A percentile compares a stretch with the other conserved stretches of the same genome.
Conservation (phyloP, 2,113 vertebrate species). For the Heliornis fulica region DNA sequence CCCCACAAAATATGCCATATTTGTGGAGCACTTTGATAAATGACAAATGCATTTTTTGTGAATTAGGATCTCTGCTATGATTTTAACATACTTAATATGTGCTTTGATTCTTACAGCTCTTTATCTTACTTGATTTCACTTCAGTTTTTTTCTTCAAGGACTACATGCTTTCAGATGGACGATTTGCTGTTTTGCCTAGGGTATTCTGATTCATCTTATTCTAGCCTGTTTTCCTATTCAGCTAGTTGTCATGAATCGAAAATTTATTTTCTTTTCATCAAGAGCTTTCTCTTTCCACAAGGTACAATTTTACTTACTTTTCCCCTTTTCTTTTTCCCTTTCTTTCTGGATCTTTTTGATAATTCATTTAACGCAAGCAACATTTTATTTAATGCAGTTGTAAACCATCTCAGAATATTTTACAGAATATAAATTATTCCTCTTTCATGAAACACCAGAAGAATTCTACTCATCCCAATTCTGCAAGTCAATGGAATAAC, state of each 20-base stretch:
- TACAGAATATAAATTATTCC: not conserved
- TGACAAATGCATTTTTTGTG: slow-evolving; percentile 31
- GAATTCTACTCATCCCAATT: not conserved
- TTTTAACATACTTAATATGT: slow-evolving; percentile 62
- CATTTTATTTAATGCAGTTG: not conserved
- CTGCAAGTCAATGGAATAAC: not conserved
- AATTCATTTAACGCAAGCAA: slow-evolving; percentile 26
- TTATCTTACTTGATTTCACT: slow-evolving; percentile 58
- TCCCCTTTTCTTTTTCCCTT: not conserved
- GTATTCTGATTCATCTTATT: slow-evolving; percentile 72
- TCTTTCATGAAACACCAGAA: not conserved
- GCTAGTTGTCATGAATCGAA: slow-evolving; percentile 37
- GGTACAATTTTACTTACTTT: slow-evolving; percentile 54
- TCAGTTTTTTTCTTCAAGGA: slow-evolving; percentile 61
- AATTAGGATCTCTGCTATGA: slow-evolving; percentile 51
- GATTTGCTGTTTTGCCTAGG: slow-evolving; percentile 61
- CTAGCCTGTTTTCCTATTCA: slow-evolving; percentile 62
- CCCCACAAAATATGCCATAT: not conserved
- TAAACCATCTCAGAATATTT: not conserved
- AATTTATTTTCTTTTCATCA: slow-evolving; percentile 60
- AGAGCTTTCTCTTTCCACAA: slow-evolving; percentile 25
- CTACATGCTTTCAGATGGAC: slow-evolving; percentile 34
- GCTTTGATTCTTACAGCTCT: slow-evolving; percentile 68
- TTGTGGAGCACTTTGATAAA: slow-evolving; percentile 37
- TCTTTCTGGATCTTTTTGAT: not conserved